phyloP scores from a whole-genome alignment of 23 tunicate species.

The Phallusia fumigata region DNA sequence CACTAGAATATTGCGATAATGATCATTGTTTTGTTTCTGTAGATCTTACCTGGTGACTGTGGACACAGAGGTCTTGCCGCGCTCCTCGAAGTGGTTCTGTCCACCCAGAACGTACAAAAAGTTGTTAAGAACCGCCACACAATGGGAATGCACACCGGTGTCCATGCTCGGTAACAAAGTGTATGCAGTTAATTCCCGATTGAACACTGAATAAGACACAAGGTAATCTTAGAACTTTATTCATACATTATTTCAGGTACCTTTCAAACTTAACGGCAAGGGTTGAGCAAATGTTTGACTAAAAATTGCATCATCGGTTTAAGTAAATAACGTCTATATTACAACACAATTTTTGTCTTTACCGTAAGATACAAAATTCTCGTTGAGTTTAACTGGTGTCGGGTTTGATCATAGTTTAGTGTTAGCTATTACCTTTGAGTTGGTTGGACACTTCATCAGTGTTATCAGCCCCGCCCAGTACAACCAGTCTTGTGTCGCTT shows the following conservation, averaged over 20 bases:
- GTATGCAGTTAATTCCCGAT: slow-evolving; percentile 95
- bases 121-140: slow-evolving; percentile 94
- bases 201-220: slow-evolving; percentile 72
- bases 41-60: slow-evolving; percentile 85
- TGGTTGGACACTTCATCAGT: slow-evolving; percentile 99
- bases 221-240: background rate
- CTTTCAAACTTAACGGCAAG: no score
- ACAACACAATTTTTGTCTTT: no score
- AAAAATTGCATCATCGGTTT: no score
- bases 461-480: slow-evolving; percentile 98
- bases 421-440: slow-evolving; percentile 65
- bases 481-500: slow-evolving; percentile 86
- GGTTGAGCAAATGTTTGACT: no score
- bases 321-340: no score
- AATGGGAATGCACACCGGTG: slow-evolving; percentile 97
- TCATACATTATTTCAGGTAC: no score
- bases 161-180: slow-evolving; percentile 98
- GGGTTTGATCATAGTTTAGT: no score
- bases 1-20: no score
- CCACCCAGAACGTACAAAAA: slow-evolving; percentile 96
- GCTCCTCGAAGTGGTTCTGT: slow-evolving; percentile 97
- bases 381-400: no score
- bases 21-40: no score
- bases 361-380: no score
- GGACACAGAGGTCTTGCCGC: slow-evolving; percentile 97